Base-by-base conservation (phyloP, 2,797 vertebrate species). In the Alca torda region DNA sequence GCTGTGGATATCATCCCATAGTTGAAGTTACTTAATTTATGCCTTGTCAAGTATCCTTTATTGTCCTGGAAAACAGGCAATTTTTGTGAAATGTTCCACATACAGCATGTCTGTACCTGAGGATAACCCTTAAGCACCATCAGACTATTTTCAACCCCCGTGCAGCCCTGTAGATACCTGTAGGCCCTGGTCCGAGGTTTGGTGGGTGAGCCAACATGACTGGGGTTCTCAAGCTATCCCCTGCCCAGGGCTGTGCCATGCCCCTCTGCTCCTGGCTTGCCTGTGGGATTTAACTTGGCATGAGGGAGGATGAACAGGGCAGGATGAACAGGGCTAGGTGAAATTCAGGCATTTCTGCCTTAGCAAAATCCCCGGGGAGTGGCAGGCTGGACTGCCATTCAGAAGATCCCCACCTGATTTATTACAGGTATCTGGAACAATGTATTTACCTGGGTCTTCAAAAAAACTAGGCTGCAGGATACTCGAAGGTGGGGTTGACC, bases 191-290 rank as follows among this genome's bases (percentile, higher is more conserved):
- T 6, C 24, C 0, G 1, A n/a, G 37, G 8, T 57, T 13, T 84
- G 33, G 16, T 28, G 37, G 21, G 39, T 1, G 2, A 76, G 4
- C 31, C 51, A 37, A 4, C 28, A 35, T 54, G 46, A 15, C 9
- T 20, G 24, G 7, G 9, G 4, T 9, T 69, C 21, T 54, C 45
- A 77, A 76, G 53, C 16, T 1, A 0, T 45, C 11, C 24, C 28
- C 20, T 73, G 35, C 11, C 56, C 1, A 0, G 24, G 6, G 6
- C 57, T 21, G 4, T 26, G 41, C 11, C 0, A 0, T 2, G 3
- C 48, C 1, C 3, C 50, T 67, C 43, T 83, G 43, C 10, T 59
- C 31, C 39, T 48, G 72, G 39, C 21, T 85, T 45, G 30, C 26
- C 25, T 0, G 0, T 25, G 43, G 33, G 33, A 78, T 76, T 94